These are phyloP conservation scores for Anhinga rufa DNA, from an alignment of 2,113 vertebrate genomes.

Conservation along the genomic window DNA sequence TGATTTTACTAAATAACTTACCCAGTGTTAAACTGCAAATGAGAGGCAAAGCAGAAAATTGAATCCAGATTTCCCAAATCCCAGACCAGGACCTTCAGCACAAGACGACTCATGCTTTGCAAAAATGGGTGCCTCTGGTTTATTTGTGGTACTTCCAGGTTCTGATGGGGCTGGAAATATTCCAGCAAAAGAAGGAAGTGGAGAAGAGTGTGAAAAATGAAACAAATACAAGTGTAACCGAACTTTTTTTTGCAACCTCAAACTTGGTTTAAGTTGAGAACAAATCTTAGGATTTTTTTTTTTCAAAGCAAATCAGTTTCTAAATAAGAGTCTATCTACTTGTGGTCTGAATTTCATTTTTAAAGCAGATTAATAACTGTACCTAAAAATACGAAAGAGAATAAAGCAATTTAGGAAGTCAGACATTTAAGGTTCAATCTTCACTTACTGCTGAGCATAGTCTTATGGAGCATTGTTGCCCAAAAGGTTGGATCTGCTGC, in stretches of 20 bases:
- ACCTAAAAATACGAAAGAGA: not conserved
- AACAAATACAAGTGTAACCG: not conserved
- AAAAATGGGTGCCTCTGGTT: not conserved
- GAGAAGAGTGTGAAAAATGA: not conserved
- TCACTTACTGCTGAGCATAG: not conserved
- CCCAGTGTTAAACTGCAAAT: not conserved
- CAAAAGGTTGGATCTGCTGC: not conserved
- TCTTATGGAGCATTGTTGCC: not conserved
- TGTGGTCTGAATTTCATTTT: not conserved
- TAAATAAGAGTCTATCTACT: not conserved
- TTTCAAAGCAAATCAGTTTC: not conserved
- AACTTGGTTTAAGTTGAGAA: not conserved
- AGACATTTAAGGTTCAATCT: not conserved
- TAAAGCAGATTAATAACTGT: not conserved
- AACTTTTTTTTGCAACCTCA: not conserved
- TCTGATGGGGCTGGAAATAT: not conserved
- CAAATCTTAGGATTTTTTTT: not conserved
- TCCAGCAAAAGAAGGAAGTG: slow-evolving; percentile 4
- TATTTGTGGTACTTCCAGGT: not conserved
- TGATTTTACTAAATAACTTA: not conserved
- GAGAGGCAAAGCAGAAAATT: not conserved
- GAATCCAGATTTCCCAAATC: not conserved
- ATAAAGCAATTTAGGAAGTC: not conserved
- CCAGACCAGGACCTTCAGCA: not conserved
- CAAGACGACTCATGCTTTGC: not conserved